Percentiles rank a stretch among this genome's conserved stretches.
Conservation (phyloP, 2,797 vertebrate species). For the Fundulus diaphanus region DNA sequence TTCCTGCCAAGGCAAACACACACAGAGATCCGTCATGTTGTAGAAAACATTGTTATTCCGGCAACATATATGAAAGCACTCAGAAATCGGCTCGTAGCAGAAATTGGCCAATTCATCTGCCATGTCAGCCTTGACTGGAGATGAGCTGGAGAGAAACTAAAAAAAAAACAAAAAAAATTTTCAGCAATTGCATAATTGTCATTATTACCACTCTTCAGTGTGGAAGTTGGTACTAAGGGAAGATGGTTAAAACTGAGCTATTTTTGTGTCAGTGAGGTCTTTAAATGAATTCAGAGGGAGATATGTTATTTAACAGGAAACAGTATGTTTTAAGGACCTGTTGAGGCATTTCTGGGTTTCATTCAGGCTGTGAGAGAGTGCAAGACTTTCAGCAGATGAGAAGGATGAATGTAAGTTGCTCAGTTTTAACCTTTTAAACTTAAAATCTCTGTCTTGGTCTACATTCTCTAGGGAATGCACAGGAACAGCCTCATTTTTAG, state of each 20-base stretch:
- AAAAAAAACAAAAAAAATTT: not conserved
- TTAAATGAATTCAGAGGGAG: not conserved
- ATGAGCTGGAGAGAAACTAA: not conserved
- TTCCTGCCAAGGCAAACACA: constrained; percentile 63
- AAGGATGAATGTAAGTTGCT: not conserved
- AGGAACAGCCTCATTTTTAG: not conserved
- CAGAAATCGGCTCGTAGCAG: not conserved
- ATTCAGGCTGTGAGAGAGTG: not conserved
- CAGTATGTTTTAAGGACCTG: not conserved
- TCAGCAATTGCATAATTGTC: not conserved
- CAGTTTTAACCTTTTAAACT: not conserved
- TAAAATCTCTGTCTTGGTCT: not conserved
- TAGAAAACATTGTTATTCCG: not conserved
- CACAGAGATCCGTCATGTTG: not conserved
- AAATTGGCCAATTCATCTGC: not conserved
- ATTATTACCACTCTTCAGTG: not conserved
- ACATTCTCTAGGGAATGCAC: not conserved
- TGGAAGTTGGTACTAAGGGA: not conserved
- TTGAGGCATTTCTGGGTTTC: not conserved
- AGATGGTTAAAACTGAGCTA: too few species aligned
- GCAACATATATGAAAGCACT: not conserved
- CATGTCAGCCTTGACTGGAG: not conserved
- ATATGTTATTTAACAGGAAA: not conserved
- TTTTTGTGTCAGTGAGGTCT: not conserved
- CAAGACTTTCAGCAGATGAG: not conserved